Evolutionary conservation across 92 coral and sea anemone species (phyloP).

Genomic region (Bergia puertoricense): DNA sequence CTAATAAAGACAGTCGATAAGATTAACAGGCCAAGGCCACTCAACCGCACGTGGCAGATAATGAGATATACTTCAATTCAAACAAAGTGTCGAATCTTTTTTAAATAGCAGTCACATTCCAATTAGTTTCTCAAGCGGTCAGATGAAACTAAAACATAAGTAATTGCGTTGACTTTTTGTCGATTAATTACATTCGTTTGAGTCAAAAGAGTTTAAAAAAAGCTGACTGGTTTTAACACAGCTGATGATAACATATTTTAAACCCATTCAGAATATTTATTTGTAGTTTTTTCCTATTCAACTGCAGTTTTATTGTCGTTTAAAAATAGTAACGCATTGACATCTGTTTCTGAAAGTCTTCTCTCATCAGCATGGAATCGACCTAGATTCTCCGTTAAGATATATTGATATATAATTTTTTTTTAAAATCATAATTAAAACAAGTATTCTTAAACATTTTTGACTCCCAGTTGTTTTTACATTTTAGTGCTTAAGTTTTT

Average conservation of each 20-base stretch:
- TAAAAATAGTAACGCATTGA: background rate
- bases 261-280: too few species aligned
- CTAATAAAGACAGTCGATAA: background rate
- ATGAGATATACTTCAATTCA: background rate
- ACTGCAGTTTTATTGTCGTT: background rate
- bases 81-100: too few species aligned
- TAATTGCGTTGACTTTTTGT: background rate
- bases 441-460: too few species aligned
- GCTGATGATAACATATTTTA: too few species aligned
- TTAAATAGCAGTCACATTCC: background rate
- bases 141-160: background rate
- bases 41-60: background rate
- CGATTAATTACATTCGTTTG: background rate
- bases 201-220: too few species aligned
- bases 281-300: too few species aligned
- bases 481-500: too few species aligned
- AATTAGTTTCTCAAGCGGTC: background rate
- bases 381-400: background rate
- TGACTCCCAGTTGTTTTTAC: too few species aligned
- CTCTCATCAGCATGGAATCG: background rate
- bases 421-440: too few species aligned
- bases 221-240: background rate
- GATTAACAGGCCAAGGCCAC: background rate
- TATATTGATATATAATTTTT: too few species aligned
- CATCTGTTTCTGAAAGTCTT: background rate